Evolutionary conservation across 1,140 invertebrate genomes (phyloP), one percentile per base, ranked within the genome.

Genomic region (Helicoverpa armigera): DNA sequence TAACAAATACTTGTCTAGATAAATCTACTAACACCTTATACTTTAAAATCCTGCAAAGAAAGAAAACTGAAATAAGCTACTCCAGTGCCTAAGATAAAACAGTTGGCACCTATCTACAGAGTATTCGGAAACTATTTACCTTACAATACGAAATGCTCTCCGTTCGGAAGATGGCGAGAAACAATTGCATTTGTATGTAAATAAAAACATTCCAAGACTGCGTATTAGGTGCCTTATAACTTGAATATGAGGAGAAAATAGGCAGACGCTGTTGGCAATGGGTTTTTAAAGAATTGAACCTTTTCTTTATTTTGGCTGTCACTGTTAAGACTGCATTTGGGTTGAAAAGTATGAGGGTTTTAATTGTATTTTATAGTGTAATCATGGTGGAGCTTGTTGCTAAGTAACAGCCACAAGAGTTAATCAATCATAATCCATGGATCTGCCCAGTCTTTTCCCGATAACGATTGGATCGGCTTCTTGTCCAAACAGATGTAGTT

Each of bases 121-220:
- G 5, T 61, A 61, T 31, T 13, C 23, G 23, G 29, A 61, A 61
- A 61, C 58, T 61, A 61, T 61, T 31, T 73, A 73, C 65, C 65
- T 69, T 18, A 43, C 23, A 54, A 13, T 54, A 72, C 53, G 53
- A 72, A 72, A 72, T 31, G 50, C 23, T 53, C n/a, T 31, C 23
- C 10, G 35, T 72, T 53, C 69, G 51, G 70, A 75, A 75, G 23
- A 61, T 23, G 35, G 58, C 54, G 53, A 54, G 65, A 54, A 72
- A 72, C 69, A 72, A 51, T 31, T 48, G 50, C 69, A 72, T 72
- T 72, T 54, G 50, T 72, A 72, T 72, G 69, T 72, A 72, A 72
- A 69, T 69, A 69, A 72, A 54, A 31, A 72, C 69, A 72, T 53
- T 72, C 50, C 14, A 53, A 72, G 50, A 12, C 50, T 72, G 50